phyloP scores from a whole-genome alignment of 2,888 invertebrate genomes.

The Apomyelois bistriatella region DNA sequence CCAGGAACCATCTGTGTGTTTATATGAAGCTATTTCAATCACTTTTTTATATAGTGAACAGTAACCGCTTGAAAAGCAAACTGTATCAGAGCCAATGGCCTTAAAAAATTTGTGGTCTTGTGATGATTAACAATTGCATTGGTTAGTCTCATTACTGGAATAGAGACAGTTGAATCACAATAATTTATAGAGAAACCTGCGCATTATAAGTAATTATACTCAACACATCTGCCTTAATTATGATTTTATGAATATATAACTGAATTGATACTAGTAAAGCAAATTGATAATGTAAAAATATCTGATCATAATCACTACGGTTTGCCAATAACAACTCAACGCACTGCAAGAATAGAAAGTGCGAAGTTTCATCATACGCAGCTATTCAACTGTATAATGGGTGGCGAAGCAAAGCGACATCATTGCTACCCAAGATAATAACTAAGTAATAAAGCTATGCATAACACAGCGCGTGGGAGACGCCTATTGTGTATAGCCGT shows the following conservation, averaged over 20 bases:
- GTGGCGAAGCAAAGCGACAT: constrained; percentile 27
- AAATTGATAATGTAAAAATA: not conserved
- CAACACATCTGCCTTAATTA: too few species aligned
- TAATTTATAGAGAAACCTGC: too few species aligned
- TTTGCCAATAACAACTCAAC: constrained; percentile 47
- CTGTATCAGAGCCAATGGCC: too few species aligned
- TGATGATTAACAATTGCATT: too few species aligned
- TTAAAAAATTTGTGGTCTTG: too few species aligned
- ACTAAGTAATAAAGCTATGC: constrained; percentile 43
- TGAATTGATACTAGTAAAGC: not conserved
- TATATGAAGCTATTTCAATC: too few species aligned
- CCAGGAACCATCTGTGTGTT: not conserved
- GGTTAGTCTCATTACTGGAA: too few species aligned
- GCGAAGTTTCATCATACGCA: constrained; percentile 54
- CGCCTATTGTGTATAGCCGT: constrained; percentile 43
- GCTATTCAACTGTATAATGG: constrained; percentile 61
- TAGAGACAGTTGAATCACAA: too few species aligned
- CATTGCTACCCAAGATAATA: constrained; percentile 45
- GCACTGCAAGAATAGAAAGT: constrained; percentile 67
- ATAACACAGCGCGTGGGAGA: constrained; percentile 60
- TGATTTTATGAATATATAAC: too few species aligned
- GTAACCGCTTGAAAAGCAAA: too few species aligned
- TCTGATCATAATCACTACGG: constrained; percentile 34
- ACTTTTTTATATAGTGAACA: too few species aligned
- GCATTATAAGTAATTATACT: too few species aligned